Base-by-base conservation (phyloP, 2,888 invertebrate species). In the Pachymerium ferrugineum region DNA sequence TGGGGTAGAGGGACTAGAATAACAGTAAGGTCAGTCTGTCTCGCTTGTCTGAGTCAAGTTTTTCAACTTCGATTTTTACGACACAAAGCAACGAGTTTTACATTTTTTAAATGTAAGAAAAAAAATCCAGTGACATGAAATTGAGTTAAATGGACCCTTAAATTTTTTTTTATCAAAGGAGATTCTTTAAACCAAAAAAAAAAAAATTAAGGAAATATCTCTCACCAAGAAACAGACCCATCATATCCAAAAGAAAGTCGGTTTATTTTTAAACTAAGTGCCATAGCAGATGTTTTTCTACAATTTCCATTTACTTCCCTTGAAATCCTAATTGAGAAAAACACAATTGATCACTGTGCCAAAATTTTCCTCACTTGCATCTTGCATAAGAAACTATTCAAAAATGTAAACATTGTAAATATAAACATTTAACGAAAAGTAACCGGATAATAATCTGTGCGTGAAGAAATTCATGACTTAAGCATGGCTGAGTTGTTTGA, bases 201-300 rank as follows among this genome's bases (percentile, higher is more conserved):
- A 62, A 62, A 62, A 62, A 62, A 62, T 8, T 62, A 22, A 62
- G 62, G 62, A 62, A 62, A 62, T 62, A 62, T 62, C 62, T 22
- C 28, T 62, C 62, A 62, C 12, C 62, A 62, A 62, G 28, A 3
- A 22, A 62, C 25, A 62, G 62, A 62, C 25, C 62, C 62, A 62
- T 62, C 62, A 25, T 28, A n/a, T 22, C 1, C 0, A 25, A n/a
- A 62, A 25, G 28, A 25, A 25, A 22, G 25, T 38, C 14, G 1
- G 14, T 16, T 16, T 62, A 62, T 62, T 62, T 62, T 62, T 62
- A 62, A 62, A 62, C 62, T 28, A n/a, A n/a, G n/a, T n/a, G n/a
- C n/a, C n/a, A n/a, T n/a, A 28, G 28, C 62, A 62, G 62, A 62
- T 62, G 62, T 25, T 62, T 62, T 62, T 62, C 62, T n/a, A 62